These are phyloP conservation scores for Mormyrus proboscirostris DNA, from an alignment of 2,797 vertebrate species.

Conservation along the genomic window DNA sequence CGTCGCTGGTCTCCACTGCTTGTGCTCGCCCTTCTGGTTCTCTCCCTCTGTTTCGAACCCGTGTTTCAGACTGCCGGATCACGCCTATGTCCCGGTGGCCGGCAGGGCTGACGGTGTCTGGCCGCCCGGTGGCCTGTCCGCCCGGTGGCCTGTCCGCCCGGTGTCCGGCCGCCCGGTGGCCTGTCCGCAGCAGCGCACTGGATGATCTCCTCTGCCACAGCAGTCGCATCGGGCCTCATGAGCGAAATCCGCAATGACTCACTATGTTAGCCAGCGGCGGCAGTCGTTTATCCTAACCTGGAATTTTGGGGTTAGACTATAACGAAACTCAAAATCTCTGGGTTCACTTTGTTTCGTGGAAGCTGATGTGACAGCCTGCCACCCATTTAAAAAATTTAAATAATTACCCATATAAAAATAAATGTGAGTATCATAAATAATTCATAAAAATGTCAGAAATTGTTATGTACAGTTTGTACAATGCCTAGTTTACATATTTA, in stretches of 20 bases:
- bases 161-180: background rate
- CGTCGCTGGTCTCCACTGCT: background rate
- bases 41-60: background rate
- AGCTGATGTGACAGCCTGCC: conserved; percentile 9
- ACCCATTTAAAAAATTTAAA: conserved; percentile 34
- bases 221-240: background rate
- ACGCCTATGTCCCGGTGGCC: background rate
- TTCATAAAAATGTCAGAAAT: conserved; percentile 23
- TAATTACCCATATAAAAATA: conserved; percentile 58
- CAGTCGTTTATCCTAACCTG: background rate
- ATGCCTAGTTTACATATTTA: conserved; percentile 53
- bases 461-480: conserved; percentile 63
- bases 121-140: background rate
- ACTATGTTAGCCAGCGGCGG: background rate
- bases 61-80: background rate
- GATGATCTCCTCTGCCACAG: background rate
- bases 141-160: no score
- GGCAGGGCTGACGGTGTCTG: background rate
- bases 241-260: background rate
- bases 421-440: conserved; percentile 62
- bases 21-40: background rate
- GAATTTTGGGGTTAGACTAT: background rate
- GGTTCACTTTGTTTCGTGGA: background rate
- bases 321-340: background rate
- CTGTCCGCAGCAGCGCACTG: background rate